Base-by-base conservation (phyloP, 2,113 vertebrate species). In the Mellivora capensis region DNA sequence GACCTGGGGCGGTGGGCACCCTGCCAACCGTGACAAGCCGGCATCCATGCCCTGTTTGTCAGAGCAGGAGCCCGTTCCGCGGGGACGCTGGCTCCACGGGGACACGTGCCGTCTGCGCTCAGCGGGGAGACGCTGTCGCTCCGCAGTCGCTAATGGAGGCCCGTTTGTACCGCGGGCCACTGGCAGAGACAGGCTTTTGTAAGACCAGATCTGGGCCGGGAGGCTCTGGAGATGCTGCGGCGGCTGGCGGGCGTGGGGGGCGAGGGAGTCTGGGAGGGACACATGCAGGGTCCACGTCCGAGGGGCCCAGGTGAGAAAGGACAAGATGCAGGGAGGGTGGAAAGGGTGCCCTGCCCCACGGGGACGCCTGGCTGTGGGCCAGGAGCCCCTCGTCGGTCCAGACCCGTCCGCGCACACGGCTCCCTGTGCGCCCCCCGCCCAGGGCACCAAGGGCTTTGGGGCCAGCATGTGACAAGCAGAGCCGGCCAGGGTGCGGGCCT, bases 381-480 rank as follows among this genome's bases (percentile, higher is more conserved):
- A 0, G n/a, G n/a, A 44, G 59, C 29, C 54, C 64, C 76, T 64
- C 17, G 0, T 84, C 21, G 2, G 42, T 11, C 85, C 37, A 27
- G 25, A 29, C 23, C 44, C 44, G 5, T 29, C 3, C 7, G 1
- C 15, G 23, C 2, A 0, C 52, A 15, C 27, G 2, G 5, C 34
- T 52, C 59, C 13, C 27, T 0, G 0, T 3, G 3, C 2, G 18
- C 20, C 69, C 1, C 7, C 39, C 59, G 37, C 52, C 44, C 67
- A 29, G 18, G 0, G 18, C 67, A 69, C 34, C 17, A 8, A 37
- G 34, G 67, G 34, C 1, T 0, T 0, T 1, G 1, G 1, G 31
- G 81, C n/a, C 44, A 18, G 0, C 0, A 25, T n/a, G 61, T 0
- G 29, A n/a, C 13, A 3, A 69, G 84, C 57, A 59, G 57, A 12